Base-by-base conservation (phyloP, 2,113 vertebrate genomes). In the Scomber colias region DNA sequence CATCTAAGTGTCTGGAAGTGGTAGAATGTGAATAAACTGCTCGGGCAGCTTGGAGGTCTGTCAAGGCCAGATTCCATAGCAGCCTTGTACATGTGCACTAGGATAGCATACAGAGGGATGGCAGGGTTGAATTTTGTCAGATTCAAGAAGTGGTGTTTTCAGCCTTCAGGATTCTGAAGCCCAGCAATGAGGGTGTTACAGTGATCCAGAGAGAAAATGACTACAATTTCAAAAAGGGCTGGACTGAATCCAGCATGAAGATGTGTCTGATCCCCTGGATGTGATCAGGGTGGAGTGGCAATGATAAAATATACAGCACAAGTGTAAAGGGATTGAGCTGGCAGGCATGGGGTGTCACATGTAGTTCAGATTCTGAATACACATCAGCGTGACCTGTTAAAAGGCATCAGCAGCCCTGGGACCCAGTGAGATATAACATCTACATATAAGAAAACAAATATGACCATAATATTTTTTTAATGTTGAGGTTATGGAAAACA, bases 11-110 rank as follows among this genome's bases (percentile, higher is more conserved):
- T 60, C 57, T 56, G 40, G 30, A 45, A 9, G 44, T 15, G 61
- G 61, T 17, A 48, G 45, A 31, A 68, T 68, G 14, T 61, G 21
- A 62, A 73, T 62, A 45, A 56, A 63, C n/a, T 56, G 40, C 53
- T 53, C 31, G 53, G 59, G 46, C 62, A 49, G 30, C 44, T 50
- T 71, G 51, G 53, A 71, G 50, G 50, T 48, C 15, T 71, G 24
- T 8, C 2, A 21, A 49, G 40, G 15, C 50, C 71, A 50, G 19
- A 70, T 55, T 15, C 56, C 59, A 31, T 27, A 8, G 7, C 44
- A 57, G 15, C 50, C 30, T 27, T 57, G 59, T 50, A n/a, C 14
- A 12, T 24, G 44, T 14, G 54, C 30, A 60, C 31, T 1, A 21
- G 60, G 71, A 11, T n/a, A 24, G 16, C 31, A 35, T 46, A 27